Conservation (phyloP, 2,888 invertebrate species). For the Minunthozetes semirufus region DNA sequence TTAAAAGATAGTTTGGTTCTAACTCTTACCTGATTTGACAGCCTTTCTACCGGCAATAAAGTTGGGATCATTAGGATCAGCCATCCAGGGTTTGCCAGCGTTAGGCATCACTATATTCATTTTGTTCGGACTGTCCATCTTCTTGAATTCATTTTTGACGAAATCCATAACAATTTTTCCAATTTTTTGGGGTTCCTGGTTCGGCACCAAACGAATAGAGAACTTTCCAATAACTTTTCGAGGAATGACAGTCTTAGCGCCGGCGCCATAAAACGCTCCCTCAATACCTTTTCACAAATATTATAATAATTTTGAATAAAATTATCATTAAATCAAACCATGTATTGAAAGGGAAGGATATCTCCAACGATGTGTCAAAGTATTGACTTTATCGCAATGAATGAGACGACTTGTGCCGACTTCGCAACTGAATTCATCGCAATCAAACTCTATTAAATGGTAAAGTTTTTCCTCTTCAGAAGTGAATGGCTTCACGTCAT, state of each 20-base stretch:
- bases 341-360: constrained; percentile 88
- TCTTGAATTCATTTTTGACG: constrained; percentile 64
- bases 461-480: constrained; percentile 66
- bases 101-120: constrained; percentile 54
- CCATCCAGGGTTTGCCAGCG: constrained; percentile 78
- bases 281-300: constrained; percentile 60
- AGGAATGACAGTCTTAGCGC: constrained; percentile 91
- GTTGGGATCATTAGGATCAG: constrained; percentile 84
- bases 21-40: constrained; percentile 50
- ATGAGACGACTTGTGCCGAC: constrained; percentile 64
- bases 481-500: constrained; percentile 69
- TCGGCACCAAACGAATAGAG: constrained; percentile 90
- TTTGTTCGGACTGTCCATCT: constrained; percentile 71
- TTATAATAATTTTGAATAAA: background rate
- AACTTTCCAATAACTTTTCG: constrained; percentile 92
- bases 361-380: constrained; percentile 92
- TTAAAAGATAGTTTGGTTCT: background rate
- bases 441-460: constrained; percentile 63
- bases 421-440: constrained; percentile 62
- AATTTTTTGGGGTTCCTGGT: constrained; percentile 78
- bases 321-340: constrained; percentile 50
- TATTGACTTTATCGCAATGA: constrained; percentile 64
- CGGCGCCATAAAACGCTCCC: constrained; percentile 84
- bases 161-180: constrained; percentile 69
- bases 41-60: constrained; percentile 70